A percentile compares a stretch with the other conserved stretches of the same genome.
Conservation (phyloP, 2,888 invertebrate species). For the Drosophila diplacantha region DNA sequence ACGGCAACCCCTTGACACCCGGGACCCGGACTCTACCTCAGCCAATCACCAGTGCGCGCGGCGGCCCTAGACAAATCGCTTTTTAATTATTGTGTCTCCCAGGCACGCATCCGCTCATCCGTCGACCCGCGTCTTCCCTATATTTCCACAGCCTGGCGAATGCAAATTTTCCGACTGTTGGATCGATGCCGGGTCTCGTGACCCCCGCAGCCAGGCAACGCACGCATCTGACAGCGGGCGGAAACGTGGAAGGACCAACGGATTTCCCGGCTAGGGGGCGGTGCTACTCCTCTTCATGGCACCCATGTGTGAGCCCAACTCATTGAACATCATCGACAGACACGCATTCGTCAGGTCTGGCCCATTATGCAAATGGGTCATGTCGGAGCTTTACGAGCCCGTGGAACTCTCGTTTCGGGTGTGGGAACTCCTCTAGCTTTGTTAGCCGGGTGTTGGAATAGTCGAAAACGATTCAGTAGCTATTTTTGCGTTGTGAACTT, state of each 20-base stretch:
- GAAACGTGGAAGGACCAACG: background rate
- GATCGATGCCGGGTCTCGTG: conserved; percentile 54
- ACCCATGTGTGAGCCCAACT: conserved; percentile 15
- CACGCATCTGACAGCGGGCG: conserved; percentile 48
- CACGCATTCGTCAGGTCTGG: conserved; percentile 33
- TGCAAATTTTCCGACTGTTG: conserved; percentile 62
- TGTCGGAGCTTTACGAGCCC: background rate
- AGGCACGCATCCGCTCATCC: conserved; percentile 61
- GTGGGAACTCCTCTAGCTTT: background rate
- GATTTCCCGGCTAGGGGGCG: conserved; percentile 9
- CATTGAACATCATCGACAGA: conserved; percentile 41
- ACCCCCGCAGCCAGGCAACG: conserved; percentile 58
- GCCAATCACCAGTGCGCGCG: conserved; percentile 49
- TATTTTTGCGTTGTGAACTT: conserved; percentile 5
- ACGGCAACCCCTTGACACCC: conserved; percentile 25
- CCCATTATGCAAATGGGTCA: conserved; percentile 7
- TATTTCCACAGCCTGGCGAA: conserved; percentile 51
- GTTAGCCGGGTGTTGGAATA: conserved; percentile 8
- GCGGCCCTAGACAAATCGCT: conserved; percentile 55
- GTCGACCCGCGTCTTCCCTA: conserved; percentile 36
- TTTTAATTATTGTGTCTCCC: conserved; percentile 71
- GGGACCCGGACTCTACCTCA: conserved; percentile 13
- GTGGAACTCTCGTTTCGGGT: background rate
- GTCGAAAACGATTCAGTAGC: conserved; percentile 1
- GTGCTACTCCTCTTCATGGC: conserved; percentile 8